Conservation (phyloP, 2,888 invertebrate species). For the Alentia gelatinosa region DNA sequence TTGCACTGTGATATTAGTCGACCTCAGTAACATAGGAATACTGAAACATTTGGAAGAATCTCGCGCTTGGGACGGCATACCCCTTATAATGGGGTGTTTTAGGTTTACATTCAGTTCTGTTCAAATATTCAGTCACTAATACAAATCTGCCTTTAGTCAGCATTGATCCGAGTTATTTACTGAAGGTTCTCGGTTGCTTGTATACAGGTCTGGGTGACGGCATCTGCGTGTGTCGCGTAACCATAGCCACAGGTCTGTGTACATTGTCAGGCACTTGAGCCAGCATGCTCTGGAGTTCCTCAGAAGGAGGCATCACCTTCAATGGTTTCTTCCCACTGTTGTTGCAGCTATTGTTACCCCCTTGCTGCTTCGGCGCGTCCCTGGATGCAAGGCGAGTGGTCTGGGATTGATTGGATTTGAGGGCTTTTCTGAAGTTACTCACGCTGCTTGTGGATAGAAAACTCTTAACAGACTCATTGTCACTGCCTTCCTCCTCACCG, state of each 20-base stretch:
- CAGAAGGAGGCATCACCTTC: slow-evolving; percentile 20
- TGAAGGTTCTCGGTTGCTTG: not conserved
- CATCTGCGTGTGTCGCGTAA: slow-evolving; percentile 55
- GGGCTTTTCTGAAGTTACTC: slow-evolving; percentile 23
- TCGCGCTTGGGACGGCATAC: no score
- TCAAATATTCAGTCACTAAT: no score
- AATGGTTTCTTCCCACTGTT: not conserved
- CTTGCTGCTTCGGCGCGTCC: not conserved
- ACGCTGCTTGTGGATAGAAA: slow-evolving; percentile 46
- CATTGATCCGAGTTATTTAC: no score
- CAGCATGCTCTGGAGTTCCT: slow-evolving; percentile 9
- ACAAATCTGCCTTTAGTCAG: no score
- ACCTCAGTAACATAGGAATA: no score
- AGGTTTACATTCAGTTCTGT: no score
- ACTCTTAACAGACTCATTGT: slow-evolving; percentile 47
- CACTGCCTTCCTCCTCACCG: slow-evolving; percentile 10
- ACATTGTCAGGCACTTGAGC: slow-evolving; percentile 43
- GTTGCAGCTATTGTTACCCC: not conserved
- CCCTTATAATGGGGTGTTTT: no score
- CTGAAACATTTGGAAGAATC: no score
- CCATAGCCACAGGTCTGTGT: slow-evolving; percentile 52
- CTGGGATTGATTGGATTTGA: slow-evolving; percentile 35
- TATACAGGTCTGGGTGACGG: slow-evolving; percentile 43
- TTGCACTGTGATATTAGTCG: not conserved
- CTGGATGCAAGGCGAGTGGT: not conserved